Conservation (phyloP, 2,113 vertebrate species). For the Oncorhynchus masou region DNA sequence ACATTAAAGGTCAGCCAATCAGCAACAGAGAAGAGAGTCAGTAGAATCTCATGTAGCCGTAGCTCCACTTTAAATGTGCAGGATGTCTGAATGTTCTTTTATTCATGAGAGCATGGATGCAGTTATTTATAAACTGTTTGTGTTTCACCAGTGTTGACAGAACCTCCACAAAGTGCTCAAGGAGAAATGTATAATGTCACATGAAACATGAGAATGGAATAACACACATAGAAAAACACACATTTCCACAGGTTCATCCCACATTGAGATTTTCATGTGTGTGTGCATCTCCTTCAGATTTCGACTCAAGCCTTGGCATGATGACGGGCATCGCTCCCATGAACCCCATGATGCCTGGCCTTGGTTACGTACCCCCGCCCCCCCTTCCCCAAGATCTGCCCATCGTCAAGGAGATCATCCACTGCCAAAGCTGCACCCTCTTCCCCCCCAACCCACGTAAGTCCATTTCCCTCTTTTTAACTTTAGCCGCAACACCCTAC, state of each 20-base stretch:
- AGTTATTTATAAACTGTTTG: constrained; percentile 39
- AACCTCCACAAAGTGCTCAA: constrained; percentile 10
- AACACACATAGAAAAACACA: no score
- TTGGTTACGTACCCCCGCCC: constrained; percentile 86
- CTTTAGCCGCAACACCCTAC: no score
- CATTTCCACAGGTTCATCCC: no score
- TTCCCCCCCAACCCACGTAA: constrained; percentile 96
- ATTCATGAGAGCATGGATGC: constrained; percentile 52
- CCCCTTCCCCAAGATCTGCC: constrained; percentile 84
- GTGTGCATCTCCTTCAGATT: constrained; percentile 71
- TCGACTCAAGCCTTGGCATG: constrained; percentile 88
- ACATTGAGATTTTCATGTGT: background rate
- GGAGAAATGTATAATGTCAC: constrained; percentile 19
- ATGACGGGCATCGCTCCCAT: constrained; percentile 91
- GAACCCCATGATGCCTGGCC: constrained; percentile 91
- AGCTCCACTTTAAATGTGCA: constrained; percentile 55
- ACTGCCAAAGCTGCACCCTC: constrained; percentile 96
- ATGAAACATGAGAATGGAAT: constrained; percentile 12
- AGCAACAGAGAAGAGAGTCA: constrained; percentile 17
- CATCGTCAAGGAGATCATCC: constrained; percentile 92
- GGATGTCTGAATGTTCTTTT: constrained; percentile 54
- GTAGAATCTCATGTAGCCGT: constrained; percentile 33
- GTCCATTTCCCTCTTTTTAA: constrained; percentile 21
- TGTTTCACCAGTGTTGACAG: constrained; percentile 45
- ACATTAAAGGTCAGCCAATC: background rate